Base-by-base conservation (phyloP, 2,888 invertebrate genomes). In the Catocala nupta region DNA sequence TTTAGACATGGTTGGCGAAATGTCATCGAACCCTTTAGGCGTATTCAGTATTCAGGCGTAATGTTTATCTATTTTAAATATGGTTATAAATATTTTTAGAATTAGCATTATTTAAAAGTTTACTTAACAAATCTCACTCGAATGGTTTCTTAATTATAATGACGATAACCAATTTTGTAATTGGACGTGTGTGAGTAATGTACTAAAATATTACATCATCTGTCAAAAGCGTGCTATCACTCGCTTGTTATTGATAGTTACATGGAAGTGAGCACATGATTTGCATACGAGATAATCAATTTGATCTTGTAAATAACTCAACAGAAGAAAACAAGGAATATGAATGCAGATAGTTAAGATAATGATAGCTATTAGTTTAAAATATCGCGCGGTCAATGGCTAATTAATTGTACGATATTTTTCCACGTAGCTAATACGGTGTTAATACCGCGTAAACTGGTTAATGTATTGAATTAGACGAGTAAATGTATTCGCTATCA, bases 161-260 rank as follows among this genome's bases (percentile, higher is more conserved):
- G 77, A 53, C 63, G 63, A 65, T 74, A 71, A 63, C 59, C 51
- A 47, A 55, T n/a, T n/a, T 12, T 33, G 43, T 54, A 55, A 77
- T 45, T 66, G 58, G 42, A 55, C 34, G 16, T 36, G 36, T 45
- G 60, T 71, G 78, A 75, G 64, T 71, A 71, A 77, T 71, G 63
- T 33, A 45, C 57, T 59, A 64, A 62, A 57, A 60, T 54, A 55
- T 78, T 78, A 78, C 73, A 72, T 77, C 78, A 75, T 75, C 63
- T 68, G 76, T 75, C 76, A 72, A 72, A 77, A 75, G 57, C 52
- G 53, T 42, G 50, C 68, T 73, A 77, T 73, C 68, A 70, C 66
- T 60, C 55, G 58, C 69, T 59, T 48, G 47, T 69, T 71, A 75
- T 72, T 65, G 55, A 75, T 64, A 48, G 71, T 65, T 71, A 73